A percentile compares a stretch with the other conserved stretches of the same genome.
Conservation (phyloP, 2,888 invertebrate genomes). For the Drosophila rellima region DNA sequence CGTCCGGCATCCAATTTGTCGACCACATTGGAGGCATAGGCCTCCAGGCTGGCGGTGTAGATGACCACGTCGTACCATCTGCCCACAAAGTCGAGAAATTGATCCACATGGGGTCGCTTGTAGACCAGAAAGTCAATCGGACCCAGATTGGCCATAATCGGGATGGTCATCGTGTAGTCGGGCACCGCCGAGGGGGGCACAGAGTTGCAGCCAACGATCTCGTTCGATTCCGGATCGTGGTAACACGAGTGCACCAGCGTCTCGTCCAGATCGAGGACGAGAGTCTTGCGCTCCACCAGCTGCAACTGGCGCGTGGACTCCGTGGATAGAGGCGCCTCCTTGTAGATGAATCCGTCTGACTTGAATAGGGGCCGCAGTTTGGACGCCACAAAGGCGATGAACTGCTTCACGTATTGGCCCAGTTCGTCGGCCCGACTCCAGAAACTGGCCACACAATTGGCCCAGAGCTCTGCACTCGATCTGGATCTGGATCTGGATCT, state of each 20-base stretch:
- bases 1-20: constrained; percentile 61
- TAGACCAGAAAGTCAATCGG: constrained; percentile 53
- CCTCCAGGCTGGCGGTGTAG: constrained; percentile 66
- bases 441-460: background rate
- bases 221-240: constrained; percentile 48
- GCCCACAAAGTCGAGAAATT: constrained; percentile 50
- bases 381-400: constrained; percentile 19
- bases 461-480: background rate
- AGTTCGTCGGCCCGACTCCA: constrained; percentile 30
- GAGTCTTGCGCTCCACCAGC: constrained; percentile 42
- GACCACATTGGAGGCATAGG: constrained; percentile 55
- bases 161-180: constrained; percentile 48
- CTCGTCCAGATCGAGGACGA: constrained; percentile 66
- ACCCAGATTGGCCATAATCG: background rate
- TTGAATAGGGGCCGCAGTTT: constrained; percentile 8
- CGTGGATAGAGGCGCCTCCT: constrained; percentile 41
- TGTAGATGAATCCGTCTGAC: constrained; percentile 7
- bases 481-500: background rate
- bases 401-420: constrained; percentile 29
- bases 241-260: constrained; percentile 68
- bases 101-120: constrained; percentile 64
- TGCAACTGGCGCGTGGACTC: constrained; percentile 7
- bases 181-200: constrained; percentile 47
- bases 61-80: constrained; percentile 69
- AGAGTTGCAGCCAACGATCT: constrained; percentile 38